These are phyloP conservation scores for Nothocercus nigrocapillus DNA, from an alignment of 2,113 vertebrate genomes.

Conservation along the genomic window DNA sequence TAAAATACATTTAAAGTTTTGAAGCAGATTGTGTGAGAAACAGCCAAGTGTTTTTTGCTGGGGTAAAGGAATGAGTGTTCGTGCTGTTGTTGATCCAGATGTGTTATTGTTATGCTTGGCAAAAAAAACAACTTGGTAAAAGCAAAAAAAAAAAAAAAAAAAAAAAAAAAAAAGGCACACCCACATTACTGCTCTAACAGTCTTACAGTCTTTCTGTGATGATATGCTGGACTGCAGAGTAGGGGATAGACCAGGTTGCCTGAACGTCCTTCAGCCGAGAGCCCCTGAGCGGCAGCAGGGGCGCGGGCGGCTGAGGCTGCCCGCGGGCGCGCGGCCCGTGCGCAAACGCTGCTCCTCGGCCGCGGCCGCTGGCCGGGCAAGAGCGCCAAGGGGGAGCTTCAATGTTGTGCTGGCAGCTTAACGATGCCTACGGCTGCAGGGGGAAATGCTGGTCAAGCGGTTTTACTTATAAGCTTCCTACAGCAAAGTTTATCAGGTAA, in stretches of 20 bases:
- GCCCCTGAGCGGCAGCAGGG: neutral
- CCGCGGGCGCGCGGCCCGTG: neutral
- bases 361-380: neutral
- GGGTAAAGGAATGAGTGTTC: neutral
- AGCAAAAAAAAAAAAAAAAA: neutral
- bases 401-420: neutral
- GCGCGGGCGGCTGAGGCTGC: too few species aligned
- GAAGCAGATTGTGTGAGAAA: neutral
- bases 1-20: neutral
- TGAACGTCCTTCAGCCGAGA: neutral
- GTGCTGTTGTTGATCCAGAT: neutral
- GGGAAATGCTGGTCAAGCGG: neutral
- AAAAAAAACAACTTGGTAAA: neutral
- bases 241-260: neutral
- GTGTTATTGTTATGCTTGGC: neutral
- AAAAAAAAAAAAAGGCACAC: too few species aligned
- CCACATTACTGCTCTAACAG: neutral
- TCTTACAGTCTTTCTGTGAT: neutral
- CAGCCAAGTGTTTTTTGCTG: neutral
- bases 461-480: neutral
- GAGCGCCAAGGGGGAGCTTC: neutral
- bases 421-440: neutral
- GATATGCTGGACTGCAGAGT: neutral
- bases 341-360: neutral
- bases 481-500: neutral